Evolutionary conservation across 2,113 vertebrate genomes (phyloP).

Genomic region (Cottus gobio): DNA sequence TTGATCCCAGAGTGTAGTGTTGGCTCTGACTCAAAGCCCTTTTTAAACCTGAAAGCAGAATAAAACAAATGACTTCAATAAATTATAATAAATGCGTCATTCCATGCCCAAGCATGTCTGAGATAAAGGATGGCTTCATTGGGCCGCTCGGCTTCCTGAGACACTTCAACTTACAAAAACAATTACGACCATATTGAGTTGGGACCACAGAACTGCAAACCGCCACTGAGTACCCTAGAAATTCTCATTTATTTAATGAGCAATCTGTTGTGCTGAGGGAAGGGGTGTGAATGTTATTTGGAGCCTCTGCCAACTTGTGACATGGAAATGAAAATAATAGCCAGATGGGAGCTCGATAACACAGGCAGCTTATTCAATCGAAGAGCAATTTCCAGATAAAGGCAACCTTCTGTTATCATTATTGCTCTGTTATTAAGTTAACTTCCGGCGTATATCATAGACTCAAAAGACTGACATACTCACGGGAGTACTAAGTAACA

Average conservation of each 20-base stretch:
- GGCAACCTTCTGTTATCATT: constrained; percentile 33
- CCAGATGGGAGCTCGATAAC: constrained; percentile 63
- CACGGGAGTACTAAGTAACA: not conserved
- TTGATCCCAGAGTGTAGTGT: constrained; percentile 98
- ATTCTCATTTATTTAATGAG: constrained; percentile 73
- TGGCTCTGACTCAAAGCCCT: constrained; percentile 97
- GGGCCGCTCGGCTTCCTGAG: constrained; percentile 20
- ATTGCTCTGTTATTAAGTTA: constrained; percentile 11
- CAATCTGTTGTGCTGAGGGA: constrained; percentile 61
- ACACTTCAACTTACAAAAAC: constrained; percentile 48
- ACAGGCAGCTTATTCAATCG: constrained; percentile 36
- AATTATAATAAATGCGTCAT: constrained; percentile 46
- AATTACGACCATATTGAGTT: constrained; percentile 69
- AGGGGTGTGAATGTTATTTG: constrained; percentile 50
- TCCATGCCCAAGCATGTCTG: constrained; percentile 16
- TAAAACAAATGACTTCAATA: constrained; percentile 38
- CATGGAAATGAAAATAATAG: constrained; percentile 48
- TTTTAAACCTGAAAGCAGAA: constrained; percentile 90
- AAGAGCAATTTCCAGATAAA: constrained; percentile 50
- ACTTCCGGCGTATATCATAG: not conserved
- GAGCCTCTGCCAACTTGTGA: constrained; percentile 40
- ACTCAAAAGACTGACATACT: not conserved
- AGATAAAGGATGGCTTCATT: constrained; percentile 32
- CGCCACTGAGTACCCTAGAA: constrained; percentile 40
- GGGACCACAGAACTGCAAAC: constrained; percentile 52